A percentile compares a stretch with the other conserved stretches of the same genome.
Evolutionary conservation across 2,113 vertebrate genomes (phyloP).

Genomic region (Sialia sialis): DNA sequence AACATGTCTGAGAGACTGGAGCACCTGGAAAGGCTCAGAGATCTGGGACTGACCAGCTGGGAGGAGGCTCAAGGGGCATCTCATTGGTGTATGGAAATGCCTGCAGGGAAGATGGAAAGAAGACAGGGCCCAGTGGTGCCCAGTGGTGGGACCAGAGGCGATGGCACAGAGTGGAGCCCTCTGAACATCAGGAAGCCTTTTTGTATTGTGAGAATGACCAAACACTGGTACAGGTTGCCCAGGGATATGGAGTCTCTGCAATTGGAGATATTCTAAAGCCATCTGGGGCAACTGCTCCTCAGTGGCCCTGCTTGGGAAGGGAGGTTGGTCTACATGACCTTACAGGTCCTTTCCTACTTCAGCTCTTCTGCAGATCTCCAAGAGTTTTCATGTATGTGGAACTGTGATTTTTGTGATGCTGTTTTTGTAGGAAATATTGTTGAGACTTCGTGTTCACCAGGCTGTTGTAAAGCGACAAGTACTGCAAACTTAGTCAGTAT

Average conservation of each 20-base stretch:
- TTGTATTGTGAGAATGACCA: not conserved
- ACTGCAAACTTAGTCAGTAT: not conserved
- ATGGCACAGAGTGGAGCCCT: not conserved
- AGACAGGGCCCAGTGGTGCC: rapidly evolving
- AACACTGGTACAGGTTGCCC: not conserved
- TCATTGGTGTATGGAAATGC: not conserved
- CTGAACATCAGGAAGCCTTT: not conserved
- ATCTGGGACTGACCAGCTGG: not conserved
- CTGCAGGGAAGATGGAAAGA: not conserved
- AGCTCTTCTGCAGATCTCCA: not conserved
- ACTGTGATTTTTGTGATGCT: not conserved
- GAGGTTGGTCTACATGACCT: not conserved
- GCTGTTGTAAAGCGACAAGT: not conserved
- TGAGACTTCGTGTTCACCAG: not conserved
- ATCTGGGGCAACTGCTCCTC: not conserved
- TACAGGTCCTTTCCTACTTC: not conserved
- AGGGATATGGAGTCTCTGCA: not conserved
- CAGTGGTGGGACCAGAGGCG: not conserved
- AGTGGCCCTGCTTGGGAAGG: not conserved
- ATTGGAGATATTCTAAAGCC: not conserved
- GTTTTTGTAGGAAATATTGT: not conserved
- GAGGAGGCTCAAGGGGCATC: not conserved
- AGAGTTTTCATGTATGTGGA: not conserved
- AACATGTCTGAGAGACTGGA: not conserved
- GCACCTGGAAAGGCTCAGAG: not conserved